These are phyloP conservation scores for Ephestia elutella DNA, from an alignment of 1,140 invertebrate species.

Conservation along the genomic window DNA sequence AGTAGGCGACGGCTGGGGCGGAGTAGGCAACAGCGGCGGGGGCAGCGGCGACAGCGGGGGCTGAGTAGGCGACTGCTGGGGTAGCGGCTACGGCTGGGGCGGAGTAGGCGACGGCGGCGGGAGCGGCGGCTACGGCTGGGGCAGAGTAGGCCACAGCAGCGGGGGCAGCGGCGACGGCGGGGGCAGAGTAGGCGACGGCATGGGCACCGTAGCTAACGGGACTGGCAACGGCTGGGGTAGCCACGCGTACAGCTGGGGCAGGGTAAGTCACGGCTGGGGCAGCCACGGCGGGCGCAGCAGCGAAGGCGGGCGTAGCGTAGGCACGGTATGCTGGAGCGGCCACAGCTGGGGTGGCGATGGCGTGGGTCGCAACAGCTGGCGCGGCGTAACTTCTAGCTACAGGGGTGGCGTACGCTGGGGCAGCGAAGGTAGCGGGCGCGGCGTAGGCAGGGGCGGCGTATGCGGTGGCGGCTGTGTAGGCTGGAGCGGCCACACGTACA, in stretches of 20 bases:
- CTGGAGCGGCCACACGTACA: neutral
- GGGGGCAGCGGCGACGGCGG: neutral
- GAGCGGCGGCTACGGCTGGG: neutral
- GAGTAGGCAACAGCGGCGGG: neutral
- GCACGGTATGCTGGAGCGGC: neutral
- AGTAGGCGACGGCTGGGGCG: neutral
- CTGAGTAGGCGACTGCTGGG: neutral
- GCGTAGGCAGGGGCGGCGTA: neutral
- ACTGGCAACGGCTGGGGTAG: neutral
- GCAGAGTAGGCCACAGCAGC: slow-evolving; percentile 4
- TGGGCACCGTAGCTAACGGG: neutral
- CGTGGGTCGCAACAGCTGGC: neutral
- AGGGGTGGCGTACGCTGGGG: neutral
- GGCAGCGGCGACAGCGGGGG: neutral
- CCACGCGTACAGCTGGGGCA: neutral
- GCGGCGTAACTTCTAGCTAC: neutral
- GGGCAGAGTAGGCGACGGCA: neutral
- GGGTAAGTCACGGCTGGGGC: neutral
- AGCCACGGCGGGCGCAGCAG: neutral
- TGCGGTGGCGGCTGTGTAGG: neutral
- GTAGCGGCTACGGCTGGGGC: neutral
- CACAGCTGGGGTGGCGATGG: neutral
- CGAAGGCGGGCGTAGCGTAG: neutral
- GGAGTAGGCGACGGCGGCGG: neutral
- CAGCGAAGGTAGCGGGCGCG: neutral